Evolutionary conservation across 1,140 invertebrate genomes (phyloP).

Genomic region (Apis florea): DNA sequence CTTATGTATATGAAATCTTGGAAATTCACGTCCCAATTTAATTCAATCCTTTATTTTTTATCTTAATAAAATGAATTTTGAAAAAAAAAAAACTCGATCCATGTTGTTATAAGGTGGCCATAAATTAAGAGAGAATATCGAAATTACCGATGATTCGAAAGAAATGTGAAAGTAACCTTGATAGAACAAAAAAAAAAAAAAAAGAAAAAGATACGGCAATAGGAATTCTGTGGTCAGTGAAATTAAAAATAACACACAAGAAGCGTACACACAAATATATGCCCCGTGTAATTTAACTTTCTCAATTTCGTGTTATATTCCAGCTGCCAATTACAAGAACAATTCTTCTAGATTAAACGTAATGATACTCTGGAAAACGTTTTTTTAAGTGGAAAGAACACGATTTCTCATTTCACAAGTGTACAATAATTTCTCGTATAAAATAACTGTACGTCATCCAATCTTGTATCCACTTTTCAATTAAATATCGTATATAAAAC

Average conservation of each 20-base stretch:
- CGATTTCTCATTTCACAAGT: background rate
- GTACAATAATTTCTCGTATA: background rate
- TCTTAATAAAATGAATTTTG: background rate
- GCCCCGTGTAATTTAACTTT: background rate
- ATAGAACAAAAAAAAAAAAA: background rate
- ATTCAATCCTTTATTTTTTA: background rate
- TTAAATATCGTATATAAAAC: background rate
- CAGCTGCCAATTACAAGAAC: background rate
- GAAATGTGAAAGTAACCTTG: background rate
- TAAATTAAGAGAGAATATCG: background rate
- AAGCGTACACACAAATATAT: too few relatives aligned
- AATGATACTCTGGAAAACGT: background rate
- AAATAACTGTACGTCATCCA: background rate
- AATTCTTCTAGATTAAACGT: background rate
- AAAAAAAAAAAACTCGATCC: background rate
- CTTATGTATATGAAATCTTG: too few relatives aligned
- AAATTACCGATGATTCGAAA: background rate
- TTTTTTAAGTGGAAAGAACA: too few relatives aligned
- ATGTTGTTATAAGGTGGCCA: too few relatives aligned
- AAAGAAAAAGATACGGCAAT: background rate
- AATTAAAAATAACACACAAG: conserved; percentile 2
- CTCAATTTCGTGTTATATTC: background rate
- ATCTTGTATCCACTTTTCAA: background rate
- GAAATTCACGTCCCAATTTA: too few relatives aligned
- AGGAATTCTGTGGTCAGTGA: conserved; percentile 4